Evolutionary conservation across 2,113 vertebrate genomes (phyloP), one percentile per base, ranked within the genome.

Genomic region (Catharus minimus): DNA sequence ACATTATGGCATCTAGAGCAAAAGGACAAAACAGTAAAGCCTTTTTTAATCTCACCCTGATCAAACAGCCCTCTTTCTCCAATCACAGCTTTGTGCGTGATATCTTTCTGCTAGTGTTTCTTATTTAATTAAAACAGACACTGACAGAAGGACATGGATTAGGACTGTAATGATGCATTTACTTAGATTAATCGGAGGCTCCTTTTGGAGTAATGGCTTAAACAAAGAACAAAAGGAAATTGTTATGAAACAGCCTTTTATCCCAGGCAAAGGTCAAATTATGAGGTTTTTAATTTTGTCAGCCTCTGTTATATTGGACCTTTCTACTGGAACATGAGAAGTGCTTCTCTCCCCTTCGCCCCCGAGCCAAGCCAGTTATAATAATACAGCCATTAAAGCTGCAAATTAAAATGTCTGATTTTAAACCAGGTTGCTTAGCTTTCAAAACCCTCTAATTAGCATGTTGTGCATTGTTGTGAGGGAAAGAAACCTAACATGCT

Each of bases 91-190:
- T 97, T 95, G 97, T 98, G 97, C 85, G 90, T 97, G 97, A 97
- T 97, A 98, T 98, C 98, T 98, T 97, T 98, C 97, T 96, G 96
- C 98, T 97, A 97, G 97, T 96, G 94, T 98, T 97, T 98, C 98
- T 98, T 97, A 97, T 98, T 99, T 99, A 98, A 99, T 99, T 99
- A 99, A 99, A 99, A 98, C 97, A 98, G 98, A 98, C 98, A 98
- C 96, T 98, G 98, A 98, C 98, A 98, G 98, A 98, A 98, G 98
- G 98, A 98, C 98, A 98, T 97, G 98, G 98, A 99, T 99, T 98
- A 98, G 97, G 93, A 94, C 97, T 86, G 96, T 98, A 98, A 98
- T 98, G 98, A 98, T 98, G 98, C 98, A 98, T 98, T 99, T 98
- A 98, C 98, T 98, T 98, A 97, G 98, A 99, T 98, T 98, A 99